These are phyloP conservation scores for Urocynchramus pylzowi DNA, from an alignment of 2,113 vertebrate genomes.

Conservation along the genomic window DNA sequence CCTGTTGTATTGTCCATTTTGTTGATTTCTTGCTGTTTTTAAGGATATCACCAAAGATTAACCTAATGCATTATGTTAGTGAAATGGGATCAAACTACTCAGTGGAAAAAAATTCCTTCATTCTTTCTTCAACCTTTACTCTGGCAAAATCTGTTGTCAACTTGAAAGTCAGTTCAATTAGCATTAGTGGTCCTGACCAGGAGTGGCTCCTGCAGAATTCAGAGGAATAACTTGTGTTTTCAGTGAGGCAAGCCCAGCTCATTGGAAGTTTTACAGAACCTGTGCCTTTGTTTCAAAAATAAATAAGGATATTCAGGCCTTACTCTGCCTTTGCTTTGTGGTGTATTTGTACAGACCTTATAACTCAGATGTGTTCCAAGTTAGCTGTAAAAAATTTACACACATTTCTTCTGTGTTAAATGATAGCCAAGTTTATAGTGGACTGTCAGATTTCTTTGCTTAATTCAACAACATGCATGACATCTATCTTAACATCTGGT, in stretches of 20 bases:
- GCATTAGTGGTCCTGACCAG: neutral
- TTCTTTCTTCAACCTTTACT: neutral
- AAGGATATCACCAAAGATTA: conserved; percentile 38
- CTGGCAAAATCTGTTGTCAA: neutral
- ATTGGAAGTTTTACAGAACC: neutral
- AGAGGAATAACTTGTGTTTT: neutral
- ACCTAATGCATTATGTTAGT: neutral
- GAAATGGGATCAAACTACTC: conserved; percentile 49
- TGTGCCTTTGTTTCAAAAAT: neutral
- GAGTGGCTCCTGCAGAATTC: neutral
- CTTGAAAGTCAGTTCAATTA: conserved; percentile 25
- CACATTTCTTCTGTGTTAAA: conserved; percentile 71
- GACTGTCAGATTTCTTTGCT: conserved; percentile 84
- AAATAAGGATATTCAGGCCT: neutral
- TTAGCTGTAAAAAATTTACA: conserved; percentile 67
- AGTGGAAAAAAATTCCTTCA: conserved; percentile 13
- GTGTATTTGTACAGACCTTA: neutral
- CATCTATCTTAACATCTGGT: conserved; percentile 78
- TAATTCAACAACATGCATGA: conserved; percentile 73
- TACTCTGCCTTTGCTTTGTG: neutral
- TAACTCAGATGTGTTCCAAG: conserved; percentile 39
- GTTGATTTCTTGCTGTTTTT: conserved; percentile 42
- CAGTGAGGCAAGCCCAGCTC: neutral
- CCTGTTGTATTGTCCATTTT: neutral
- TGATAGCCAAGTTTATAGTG: conserved; percentile 81